A percentile compares a stretch with the other conserved stretches of the same genome.
These are phyloP conservation scores for Hyposoter didymator DNA, from an alignment of 2,888 invertebrate genomes.

Conservation along the genomic window DNA sequence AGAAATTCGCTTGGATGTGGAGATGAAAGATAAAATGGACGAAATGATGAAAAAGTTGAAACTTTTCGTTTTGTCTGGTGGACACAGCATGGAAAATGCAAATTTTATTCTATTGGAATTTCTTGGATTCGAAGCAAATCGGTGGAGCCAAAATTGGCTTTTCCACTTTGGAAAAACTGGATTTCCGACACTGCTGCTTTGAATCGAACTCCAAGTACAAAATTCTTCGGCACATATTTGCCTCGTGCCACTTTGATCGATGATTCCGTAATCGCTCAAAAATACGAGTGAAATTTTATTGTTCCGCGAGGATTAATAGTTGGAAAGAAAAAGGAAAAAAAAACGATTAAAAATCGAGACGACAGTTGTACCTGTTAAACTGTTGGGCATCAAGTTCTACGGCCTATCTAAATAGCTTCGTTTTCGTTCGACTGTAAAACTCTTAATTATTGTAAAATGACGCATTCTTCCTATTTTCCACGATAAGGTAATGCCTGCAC, in stretches of 20 bases:
- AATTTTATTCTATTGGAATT: not conserved
- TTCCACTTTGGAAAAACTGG: slow-evolving; percentile 14
- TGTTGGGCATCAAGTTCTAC: slow-evolving; percentile 60
- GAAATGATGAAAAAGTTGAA: slow-evolving; percentile 25
- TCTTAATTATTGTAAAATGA: slow-evolving; percentile 23
- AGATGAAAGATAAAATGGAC: slow-evolving; percentile 6
- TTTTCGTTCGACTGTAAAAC: slow-evolving; percentile 43
- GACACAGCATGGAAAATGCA: not conserved
- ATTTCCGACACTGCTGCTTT: not conserved
- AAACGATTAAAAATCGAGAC: slow-evolving; percentile 34
- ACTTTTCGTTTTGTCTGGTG: not conserved
- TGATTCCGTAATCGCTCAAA: not conserved
- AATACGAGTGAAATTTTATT: slow-evolving; percentile 35
- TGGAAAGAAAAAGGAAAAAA: slow-evolving; percentile 25
- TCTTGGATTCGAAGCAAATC: not conserved
- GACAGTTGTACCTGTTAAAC: slow-evolving; percentile 63
- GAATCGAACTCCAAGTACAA: slow-evolving; percentile 16
- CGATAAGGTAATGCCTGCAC: no score
- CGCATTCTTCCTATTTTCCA: slow-evolving; percentile 6
- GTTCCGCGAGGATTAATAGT: slow-evolving; percentile 42
- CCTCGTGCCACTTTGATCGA: not conserved
- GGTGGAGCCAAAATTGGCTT: not conserved
- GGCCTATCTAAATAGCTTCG: slow-evolving; percentile 54
- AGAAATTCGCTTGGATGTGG: slow-evolving; percentile 36
- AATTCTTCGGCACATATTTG: slow-evolving; percentile 10